Percentiles rank a stretch among this genome's conserved stretches.
These are phyloP conservation scores for Hipposideros larvatus DNA, from an alignment of 2,797 vertebrate species.

Conservation along the genomic window DNA sequence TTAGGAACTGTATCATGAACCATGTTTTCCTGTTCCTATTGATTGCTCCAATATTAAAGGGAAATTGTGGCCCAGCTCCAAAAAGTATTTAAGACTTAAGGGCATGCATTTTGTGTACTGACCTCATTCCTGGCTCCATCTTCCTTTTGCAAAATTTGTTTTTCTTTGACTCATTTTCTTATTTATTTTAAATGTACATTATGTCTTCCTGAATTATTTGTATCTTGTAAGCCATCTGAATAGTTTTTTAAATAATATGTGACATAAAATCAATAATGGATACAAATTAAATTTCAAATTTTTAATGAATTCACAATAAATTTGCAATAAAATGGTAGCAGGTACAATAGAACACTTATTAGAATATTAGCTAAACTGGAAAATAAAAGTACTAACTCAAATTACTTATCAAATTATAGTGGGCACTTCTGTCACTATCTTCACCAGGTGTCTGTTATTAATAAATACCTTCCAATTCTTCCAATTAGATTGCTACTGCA, in stretches of 20 bases:
- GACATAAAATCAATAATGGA: not conserved
- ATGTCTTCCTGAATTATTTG: not conserved
- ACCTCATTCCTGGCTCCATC: not conserved
- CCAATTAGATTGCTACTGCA: not conserved
- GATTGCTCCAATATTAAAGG: not conserved
- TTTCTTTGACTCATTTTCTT: not conserved
- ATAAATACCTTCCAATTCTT: not conserved
- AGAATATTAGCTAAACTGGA: not conserved
- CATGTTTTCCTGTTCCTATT: not conserved
- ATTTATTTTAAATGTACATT: not conserved
- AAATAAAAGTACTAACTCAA: not conserved
- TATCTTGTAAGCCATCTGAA: not conserved
- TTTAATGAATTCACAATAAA: slow-evolving; percentile 29
- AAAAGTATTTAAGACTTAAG: not conserved
- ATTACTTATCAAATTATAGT: not conserved
- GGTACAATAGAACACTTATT: not conserved
- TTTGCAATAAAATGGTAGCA: not conserved
- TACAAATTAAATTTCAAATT: not conserved
- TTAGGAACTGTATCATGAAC: not conserved
- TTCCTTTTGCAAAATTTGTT: not conserved
- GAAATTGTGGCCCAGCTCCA: not conserved
- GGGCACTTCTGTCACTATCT: not conserved
- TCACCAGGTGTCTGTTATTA: not conserved
- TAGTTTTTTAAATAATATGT: not conserved
- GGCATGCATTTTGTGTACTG: not conserved